A percentile compares a stretch with the other conserved stretches of the same genome.
Conservation (phyloP, 1,140 invertebrate genomes). For the Cydia splendana region DNA sequence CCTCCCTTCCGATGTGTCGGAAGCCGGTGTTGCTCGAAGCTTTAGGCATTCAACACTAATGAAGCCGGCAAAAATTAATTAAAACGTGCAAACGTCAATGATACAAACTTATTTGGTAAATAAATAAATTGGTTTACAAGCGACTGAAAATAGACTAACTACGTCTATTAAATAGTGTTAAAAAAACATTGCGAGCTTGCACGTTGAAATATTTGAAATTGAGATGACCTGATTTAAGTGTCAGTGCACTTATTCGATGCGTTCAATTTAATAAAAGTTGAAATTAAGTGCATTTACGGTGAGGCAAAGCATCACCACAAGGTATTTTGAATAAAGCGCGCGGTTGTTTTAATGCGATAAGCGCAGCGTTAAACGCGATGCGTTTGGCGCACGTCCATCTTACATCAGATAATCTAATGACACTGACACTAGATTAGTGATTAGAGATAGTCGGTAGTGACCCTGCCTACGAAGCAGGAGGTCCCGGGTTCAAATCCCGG, state of each 20-base stretch:
- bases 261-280: background rate
- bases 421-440: too few relatives aligned
- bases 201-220: background rate
- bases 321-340: constrained; percentile 45
- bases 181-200: background rate
- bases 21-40: too few relatives aligned
- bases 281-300: background rate
- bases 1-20: too few relatives aligned
- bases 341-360: too few relatives aligned
- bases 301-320: constrained; percentile 25
- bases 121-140: constrained; percentile 8
- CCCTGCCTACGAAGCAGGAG: too few relatives aligned
- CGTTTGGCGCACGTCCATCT: too few relatives aligned
- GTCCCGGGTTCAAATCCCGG: too few relatives aligned
- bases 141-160: background rate
- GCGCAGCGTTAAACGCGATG: too few relatives aligned
- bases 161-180: background rate
- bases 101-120: background rate
- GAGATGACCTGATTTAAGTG: background rate
- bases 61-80: background rate
- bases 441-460: too few relatives aligned
- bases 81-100: background rate
- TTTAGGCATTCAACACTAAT: background rate
- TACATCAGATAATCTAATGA: too few relatives aligned
- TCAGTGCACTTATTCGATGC: background rate